Evolutionary conservation across 2,888 invertebrate genomes (phyloP), one percentile per base, ranked within the genome.

Genomic region (Nysson spinosus): DNA sequence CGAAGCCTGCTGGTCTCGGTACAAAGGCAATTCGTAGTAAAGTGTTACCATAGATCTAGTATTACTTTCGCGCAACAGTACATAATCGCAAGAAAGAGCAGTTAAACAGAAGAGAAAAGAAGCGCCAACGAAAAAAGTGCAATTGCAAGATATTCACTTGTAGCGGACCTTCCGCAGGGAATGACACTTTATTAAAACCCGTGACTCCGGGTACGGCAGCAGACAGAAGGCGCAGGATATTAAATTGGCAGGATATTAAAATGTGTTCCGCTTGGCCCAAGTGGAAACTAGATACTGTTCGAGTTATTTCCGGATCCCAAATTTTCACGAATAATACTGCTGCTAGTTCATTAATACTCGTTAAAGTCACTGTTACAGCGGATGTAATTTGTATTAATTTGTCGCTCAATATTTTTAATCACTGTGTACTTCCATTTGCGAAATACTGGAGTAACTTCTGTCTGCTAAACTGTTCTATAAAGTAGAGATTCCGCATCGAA

Each of bases 181-280:
- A 58, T 46, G 74, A 61, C 56, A 58, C 60, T 75, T 75, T 75
- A 75, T 75, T 75, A 72, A 75, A 75, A 57, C 24, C 55, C 56
- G 17, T 54, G 26, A 32, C 54, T 42, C 28, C 26, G 42, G 22
- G 28, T 39, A 49, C n/a, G 39, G 9, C 5, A 6, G 16, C 9
- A 6, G 26, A 24, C 11, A 24, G 17, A 24, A 14, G 19, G 7
- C 11, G 50, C 24, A 16, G 20, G 56, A 65, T 75, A 72, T 74
- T 72, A 74, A 69, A 74, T 65, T 46, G 74, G 49, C 61, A 49
- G 57, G 57, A 72, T 65, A 72, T 69, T 74, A 72, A 75, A 75
- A 72, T 47, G 61, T 69, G 40, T 66, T 54, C 63, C 44, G 37
- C 46, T 20, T 28, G 37, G 11, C 20, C 40, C 22, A 44, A 40